Evolutionary conservation across 37 sponge, comb jelly and placozoan genomes (phyloP), one percentile per base, ranked within the genome.

Genomic region (Halichondria panicea): DNA sequence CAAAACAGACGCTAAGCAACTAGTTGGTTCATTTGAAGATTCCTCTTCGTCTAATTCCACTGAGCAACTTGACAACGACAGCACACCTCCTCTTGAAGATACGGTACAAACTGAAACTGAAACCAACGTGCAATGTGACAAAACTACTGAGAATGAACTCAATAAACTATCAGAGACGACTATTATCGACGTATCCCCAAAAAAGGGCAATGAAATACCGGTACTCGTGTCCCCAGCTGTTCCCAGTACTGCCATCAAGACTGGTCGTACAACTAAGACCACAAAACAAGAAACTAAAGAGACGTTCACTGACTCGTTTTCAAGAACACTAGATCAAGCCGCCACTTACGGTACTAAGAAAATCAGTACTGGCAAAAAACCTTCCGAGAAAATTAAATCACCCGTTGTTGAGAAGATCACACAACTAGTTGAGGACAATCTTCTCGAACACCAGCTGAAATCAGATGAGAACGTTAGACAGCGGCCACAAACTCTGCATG

Each of bases 311-410:
- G 77, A 76, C 15, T 66, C 77, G 2, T 76, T 76, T 53, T 66
- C 66, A 28, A 44, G 66, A 18, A 76, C 44, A 5, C 77, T 66
- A 25, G 77, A 76, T 34, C 64, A 54, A 2, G n/a, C n/a, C n/a
- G 52, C 77, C 48, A 66, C 77, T 8, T 76, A 76, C 65, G 66
- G 66, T 31, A 76, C 66, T 37, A 76, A 76, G 77, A 76, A 76
- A 21, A 27, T 44, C 8, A 27, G 60, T 41, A 54, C 74, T n/a
- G 41, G 28, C 8, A 74, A 18, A 44, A 3, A 5, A 1, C 22
- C 65, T 19, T 65, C 52, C 3, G 65, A 38, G 36, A 36, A n/a
- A 48, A 43, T n/a, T 3, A 27, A 27, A 24, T 32, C 12, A 21
- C 38, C 58, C 27, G 60, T 74, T 7, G 61, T 34, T 6, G 43